Evolutionary conservation across 2,888 invertebrate genomes (phyloP).

Genomic region (Mayetiola destructor): DNA sequence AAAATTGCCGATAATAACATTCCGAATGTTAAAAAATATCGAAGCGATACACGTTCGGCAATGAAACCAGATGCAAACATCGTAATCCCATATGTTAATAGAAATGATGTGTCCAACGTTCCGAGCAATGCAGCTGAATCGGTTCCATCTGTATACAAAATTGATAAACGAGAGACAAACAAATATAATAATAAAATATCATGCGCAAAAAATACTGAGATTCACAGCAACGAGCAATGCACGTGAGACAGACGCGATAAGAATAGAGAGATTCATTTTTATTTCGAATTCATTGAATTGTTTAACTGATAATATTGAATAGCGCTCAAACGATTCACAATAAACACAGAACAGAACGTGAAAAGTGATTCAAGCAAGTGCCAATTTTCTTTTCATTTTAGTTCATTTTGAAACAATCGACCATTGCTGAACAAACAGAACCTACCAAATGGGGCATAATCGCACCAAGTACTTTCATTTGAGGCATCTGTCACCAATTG

Average conservation of each 20-base stretch:
- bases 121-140: conserved; percentile 70
- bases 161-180: conserved; percentile 22
- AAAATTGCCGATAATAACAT: conserved; percentile 80
- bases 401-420: too few relatives aligned
- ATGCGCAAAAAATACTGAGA: too few relatives aligned
- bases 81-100: conserved; percentile 81
- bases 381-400: too few relatives aligned
- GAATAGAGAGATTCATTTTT: too few relatives aligned
- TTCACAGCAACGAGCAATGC: too few relatives aligned
- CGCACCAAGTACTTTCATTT: conserved; percentile 54
- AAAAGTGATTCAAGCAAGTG: too few relatives aligned
- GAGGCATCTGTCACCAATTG: conserved; percentile 35
- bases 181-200: neutral
- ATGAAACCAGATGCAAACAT: conserved; percentile 87
- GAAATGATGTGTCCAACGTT: conserved; percentile 75
- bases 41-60: conserved; percentile 79
- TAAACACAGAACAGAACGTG: too few relatives aligned
- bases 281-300: too few relatives aligned
- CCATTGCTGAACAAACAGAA: too few relatives aligned
- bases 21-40: conserved; percentile 80
- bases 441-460: conserved; percentile 79
- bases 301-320: too few relatives aligned
- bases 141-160: conserved; percentile 49
- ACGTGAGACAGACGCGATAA: too few relatives aligned
- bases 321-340: too few relatives aligned